phyloP scores from a whole-genome alignment of 1,140 invertebrate genomes.

The Halesus radiatus region DNA sequence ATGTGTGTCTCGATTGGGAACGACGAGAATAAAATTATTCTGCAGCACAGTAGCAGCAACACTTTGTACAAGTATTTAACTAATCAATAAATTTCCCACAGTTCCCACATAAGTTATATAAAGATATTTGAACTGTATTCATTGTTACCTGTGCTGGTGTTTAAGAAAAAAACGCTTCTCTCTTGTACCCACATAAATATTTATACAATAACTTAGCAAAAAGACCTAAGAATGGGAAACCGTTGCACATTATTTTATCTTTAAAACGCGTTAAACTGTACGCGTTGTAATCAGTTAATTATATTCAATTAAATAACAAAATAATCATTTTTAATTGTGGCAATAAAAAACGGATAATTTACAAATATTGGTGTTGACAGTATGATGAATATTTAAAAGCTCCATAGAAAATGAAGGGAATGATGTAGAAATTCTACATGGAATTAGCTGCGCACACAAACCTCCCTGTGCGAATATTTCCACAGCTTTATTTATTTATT shows the following conservation, averaged over 20 bases:
- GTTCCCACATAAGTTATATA: neutral
- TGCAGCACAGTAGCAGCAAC: neutral
- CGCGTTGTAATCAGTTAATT: neutral
- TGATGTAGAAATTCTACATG: too few relatives aligned
- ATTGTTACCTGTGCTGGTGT: neutral
- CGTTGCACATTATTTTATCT: neutral
- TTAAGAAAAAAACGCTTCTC: neutral
- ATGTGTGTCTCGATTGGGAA: neutral
- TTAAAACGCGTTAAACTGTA: too few relatives aligned
- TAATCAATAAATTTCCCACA: slow-evolving; percentile 27
- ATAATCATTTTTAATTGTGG: too few relatives aligned
- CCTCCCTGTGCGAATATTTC: too few relatives aligned
- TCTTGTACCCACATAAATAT: neutral
- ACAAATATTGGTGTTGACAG: too few relatives aligned
- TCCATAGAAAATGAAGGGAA: too few relatives aligned
- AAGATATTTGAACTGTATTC: neutral
- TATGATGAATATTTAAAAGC: too few relatives aligned
- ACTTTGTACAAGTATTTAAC: neutral
- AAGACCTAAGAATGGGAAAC: neutral
- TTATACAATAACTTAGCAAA: neutral
- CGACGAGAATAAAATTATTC: neutral
- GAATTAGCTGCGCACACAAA: too few relatives aligned
- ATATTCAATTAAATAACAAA: too few relatives aligned
- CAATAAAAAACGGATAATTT: too few relatives aligned
- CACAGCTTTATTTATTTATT: too few relatives aligned